These are phyloP conservation scores for Macrotrachela quadricornifera DNA, from an alignment of 1,140 invertebrate genomes.

Conservation along the genomic window DNA sequence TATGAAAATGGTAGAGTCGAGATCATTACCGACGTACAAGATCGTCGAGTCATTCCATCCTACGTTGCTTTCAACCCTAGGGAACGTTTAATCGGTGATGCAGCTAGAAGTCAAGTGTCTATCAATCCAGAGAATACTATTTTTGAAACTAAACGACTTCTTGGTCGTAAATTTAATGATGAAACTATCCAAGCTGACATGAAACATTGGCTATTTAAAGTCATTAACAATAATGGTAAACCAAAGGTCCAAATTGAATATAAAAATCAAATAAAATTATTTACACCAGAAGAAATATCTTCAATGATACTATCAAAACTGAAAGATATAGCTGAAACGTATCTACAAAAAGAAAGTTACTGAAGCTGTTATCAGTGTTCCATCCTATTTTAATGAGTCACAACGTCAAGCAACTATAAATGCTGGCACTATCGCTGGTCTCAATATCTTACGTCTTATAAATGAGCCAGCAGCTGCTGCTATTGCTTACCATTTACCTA, in stretches of 20 bases:
- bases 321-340: conserved; percentile 78
- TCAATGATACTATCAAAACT: conserved; percentile 66
- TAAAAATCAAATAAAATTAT: too few relatives aligned
- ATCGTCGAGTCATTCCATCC: conserved; percentile 81
- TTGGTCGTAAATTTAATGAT: conserved; percentile 78
- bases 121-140: conserved; percentile 60
- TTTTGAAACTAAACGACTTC: conserved; percentile 48
- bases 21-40: conserved; percentile 90
- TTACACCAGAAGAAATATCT: too few relatives aligned
- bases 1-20: conserved; percentile 63
- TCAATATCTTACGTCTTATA: too few relatives aligned
- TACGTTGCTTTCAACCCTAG: conserved; percentile 89
- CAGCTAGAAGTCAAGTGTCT: conserved; percentile 60
- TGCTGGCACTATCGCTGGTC: too few relatives aligned
- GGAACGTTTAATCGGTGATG: too few relatives aligned
- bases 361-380: conserved; percentile 9
- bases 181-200: too few relatives aligned
- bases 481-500: conserved; percentile 32
- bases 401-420: too few relatives aligned
- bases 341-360: conserved; percentile 46
- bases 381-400: too few relatives aligned
- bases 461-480: conserved; percentile 35
- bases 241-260: conserved; percentile 68
- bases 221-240: too few relatives aligned
- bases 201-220: too few relatives aligned